A percentile compares a stretch with the other conserved stretches of the same genome.
phyloP scores from a whole-genome alignment of 2,888 invertebrate species.

The Epinotia bilunana region DNA sequence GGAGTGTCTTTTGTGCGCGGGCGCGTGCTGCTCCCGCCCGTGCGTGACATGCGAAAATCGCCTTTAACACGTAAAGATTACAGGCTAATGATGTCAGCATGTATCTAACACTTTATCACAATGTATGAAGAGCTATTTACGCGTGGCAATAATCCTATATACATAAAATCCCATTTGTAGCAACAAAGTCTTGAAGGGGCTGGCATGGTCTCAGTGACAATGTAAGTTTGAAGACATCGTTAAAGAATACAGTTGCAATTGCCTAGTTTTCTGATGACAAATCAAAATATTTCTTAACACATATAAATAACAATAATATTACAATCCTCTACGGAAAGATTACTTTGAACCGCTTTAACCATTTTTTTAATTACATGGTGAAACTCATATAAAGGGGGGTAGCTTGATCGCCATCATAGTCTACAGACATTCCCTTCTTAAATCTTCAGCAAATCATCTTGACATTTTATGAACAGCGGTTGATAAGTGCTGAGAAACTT shows the following conservation, averaged over 20 bases:
- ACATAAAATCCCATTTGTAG: conserved; percentile 27
- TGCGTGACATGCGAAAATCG: conserved; percentile 33
- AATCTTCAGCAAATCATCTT: too few species aligned
- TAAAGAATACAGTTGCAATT: neutral
- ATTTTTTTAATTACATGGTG: too few species aligned
- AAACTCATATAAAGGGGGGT: too few species aligned
- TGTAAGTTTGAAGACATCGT: conserved; percentile 24
- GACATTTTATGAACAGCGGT: too few species aligned
- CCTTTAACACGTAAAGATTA: conserved; percentile 7
- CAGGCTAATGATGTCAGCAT: conserved; percentile 27
- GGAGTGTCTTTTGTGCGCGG: conserved; percentile 68
- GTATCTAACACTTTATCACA: neutral
- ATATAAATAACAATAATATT: neutral
- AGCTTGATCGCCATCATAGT: too few species aligned
- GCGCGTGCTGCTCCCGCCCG: conserved; percentile 52
- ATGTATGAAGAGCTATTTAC: conserved; percentile 11
- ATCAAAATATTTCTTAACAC: neutral
- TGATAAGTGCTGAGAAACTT: too few species aligned
- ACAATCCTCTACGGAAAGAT: neutral
- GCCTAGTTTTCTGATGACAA: neutral
- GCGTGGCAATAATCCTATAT: conserved; percentile 20
- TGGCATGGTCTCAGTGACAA: conserved; percentile 23
- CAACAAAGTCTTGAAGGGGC: conserved; percentile 24
- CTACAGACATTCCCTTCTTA: too few species aligned
- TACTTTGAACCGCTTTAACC: too few species aligned